A percentile compares a stretch with the other conserved stretches of the same genome.
Evolutionary conservation across 2,888 invertebrate genomes (phyloP).

Genomic region (Apotomis betuletana): DNA sequence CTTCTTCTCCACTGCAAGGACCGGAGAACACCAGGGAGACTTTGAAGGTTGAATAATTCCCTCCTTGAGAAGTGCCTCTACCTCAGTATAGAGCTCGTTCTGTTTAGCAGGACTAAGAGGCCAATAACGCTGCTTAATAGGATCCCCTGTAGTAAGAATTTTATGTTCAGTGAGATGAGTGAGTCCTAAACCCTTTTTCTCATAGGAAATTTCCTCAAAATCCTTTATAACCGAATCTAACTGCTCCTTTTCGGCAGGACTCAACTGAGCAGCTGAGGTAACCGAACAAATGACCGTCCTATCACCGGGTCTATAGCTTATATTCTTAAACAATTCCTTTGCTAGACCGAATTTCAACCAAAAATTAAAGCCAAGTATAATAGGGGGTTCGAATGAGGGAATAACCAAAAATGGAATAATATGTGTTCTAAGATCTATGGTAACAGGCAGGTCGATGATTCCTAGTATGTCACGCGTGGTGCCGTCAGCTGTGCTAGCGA

Average conservation of each 20-base stretch:
- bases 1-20: too few species aligned
- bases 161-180: too few species aligned
- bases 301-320: not conserved
- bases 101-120: too few species aligned
- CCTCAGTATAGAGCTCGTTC: too few species aligned
- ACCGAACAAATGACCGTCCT: not conserved
- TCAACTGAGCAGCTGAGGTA: conserved; percentile 8
- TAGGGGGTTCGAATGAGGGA: conserved; percentile 18
- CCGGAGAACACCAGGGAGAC: too few species aligned
- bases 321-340: conserved; percentile 12
- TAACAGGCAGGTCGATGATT: conserved; percentile 6
- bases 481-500: conserved; percentile 19
- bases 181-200: too few species aligned
- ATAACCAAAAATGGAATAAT: conserved; percentile 1
- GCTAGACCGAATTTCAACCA: conserved; percentile 17
- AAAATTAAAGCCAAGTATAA: conserved; percentile 22
- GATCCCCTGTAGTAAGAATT: too few species aligned
- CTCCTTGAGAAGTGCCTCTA: too few species aligned
- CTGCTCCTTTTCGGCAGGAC: not conserved
- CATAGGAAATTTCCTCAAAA: conserved; percentile 3
- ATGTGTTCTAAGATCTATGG: not conserved
- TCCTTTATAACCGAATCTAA: conserved; percentile 1
- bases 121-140: too few species aligned
- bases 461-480: not conserved
- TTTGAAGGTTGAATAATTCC: too few species aligned